These are phyloP conservation scores for Vulpes vulpes DNA, from an alignment of 2,113 vertebrate species.

Conservation along the genomic window DNA sequence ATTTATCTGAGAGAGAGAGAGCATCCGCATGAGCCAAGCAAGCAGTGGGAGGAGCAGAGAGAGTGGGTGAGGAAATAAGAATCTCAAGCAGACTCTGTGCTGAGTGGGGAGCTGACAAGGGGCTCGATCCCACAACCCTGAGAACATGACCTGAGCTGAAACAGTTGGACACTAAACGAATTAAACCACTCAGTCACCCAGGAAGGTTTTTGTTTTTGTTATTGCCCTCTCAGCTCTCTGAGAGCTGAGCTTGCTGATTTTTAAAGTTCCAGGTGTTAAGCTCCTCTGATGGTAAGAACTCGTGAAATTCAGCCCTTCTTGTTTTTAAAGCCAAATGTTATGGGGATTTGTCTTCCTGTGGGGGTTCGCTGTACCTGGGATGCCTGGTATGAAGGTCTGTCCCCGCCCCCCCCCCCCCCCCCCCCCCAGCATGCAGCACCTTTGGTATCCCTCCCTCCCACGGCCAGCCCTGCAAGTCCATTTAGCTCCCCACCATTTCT, in stretches of 20 bases:
- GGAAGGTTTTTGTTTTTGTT: not conserved
- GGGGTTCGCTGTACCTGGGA: not conserved
- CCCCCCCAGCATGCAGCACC: not conserved
- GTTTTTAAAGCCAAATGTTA: not conserved
- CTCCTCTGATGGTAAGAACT: not conserved
- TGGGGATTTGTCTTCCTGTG: not conserved
- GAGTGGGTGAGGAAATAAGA: not conserved
- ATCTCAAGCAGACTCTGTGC: not conserved
- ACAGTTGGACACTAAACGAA: not conserved
- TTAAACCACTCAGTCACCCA: not conserved
- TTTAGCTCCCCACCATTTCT: not conserved
- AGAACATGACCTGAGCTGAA: not conserved
- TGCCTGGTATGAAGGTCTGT: not conserved
- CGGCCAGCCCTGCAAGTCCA: not conserved
- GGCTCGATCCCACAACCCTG: not conserved
- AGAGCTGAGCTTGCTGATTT: not conserved
- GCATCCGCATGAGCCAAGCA: not conserved
- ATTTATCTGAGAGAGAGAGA: not conserved
- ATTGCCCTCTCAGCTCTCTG: not conserved
- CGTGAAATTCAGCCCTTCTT: not conserved
- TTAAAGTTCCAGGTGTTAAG: not conserved
- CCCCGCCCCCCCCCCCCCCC: too few species aligned
- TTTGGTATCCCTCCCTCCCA: not conserved
- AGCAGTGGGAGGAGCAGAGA: not conserved
- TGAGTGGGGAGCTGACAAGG: not conserved